Evolutionary conservation across 2,797 vertebrate species (phyloP).

Genomic region (Amblyraja radiata): DNA sequence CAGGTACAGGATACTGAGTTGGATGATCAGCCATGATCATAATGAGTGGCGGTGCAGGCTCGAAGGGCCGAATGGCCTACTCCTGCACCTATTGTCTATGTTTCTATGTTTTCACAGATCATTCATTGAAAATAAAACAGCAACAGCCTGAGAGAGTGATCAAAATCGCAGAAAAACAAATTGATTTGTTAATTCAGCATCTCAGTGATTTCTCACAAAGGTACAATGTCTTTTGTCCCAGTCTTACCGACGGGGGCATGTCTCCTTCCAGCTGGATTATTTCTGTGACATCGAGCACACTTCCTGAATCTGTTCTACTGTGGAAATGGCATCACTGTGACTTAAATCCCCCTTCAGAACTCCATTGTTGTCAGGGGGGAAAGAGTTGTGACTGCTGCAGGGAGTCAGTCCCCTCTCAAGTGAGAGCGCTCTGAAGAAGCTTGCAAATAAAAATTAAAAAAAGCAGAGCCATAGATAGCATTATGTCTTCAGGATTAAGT

Average conservation of each 20-base stretch:
- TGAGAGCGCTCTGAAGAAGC: slow-evolving; percentile 4
- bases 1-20: too few relatives aligned
- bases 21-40: too few relatives aligned
- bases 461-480: background rate
- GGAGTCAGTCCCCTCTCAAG: background rate
- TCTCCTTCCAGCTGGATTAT: slow-evolving; percentile 26
- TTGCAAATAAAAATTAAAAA: background rate
- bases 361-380: slow-evolving; percentile 4
- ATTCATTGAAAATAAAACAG: slow-evolving; percentile 1
- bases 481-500: slow-evolving; percentile 63
- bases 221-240: background rate
- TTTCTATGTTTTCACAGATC: background rate
- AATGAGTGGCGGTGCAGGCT: too few relatives aligned
- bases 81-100: too few relatives aligned
- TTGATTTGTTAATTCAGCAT: slow-evolving; percentile 1
- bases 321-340: slow-evolving; percentile 31
- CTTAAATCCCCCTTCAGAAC: slow-evolving; percentile 35
- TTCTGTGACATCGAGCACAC: slow-evolving; percentile 33
- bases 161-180: background rate
- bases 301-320: slow-evolving; percentile 34
- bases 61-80: too few relatives aligned
- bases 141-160: background rate
- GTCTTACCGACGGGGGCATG: slow-evolving; percentile 8
- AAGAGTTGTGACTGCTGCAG: slow-evolving; percentile 24
- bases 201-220: background rate